Evolutionary conservation across 2,797 vertebrate species (phyloP), one percentile per base, ranked within the genome.

Genomic region (Peromyscus attwateri): DNA sequence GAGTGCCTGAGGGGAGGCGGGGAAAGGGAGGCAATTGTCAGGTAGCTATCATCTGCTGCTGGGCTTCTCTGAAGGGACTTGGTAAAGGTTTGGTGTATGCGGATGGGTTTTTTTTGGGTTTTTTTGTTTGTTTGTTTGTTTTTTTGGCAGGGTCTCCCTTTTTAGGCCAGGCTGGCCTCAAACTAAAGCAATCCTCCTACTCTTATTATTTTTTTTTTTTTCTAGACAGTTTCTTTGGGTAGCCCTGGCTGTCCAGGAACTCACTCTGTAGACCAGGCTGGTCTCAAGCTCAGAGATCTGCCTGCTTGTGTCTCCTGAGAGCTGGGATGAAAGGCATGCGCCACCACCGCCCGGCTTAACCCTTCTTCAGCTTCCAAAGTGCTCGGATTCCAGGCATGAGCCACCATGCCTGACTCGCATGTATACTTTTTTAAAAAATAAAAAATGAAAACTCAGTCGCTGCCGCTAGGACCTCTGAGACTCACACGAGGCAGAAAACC

Each of bases 1-100:
- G 37, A 9, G 57, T 27, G 5, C 27, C 27, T 9, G n/a, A n/a
- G 34, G 2, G 25, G 43, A 11, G 40, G 13, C 5, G 0, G 3
- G 13, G 64, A 52, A 34, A n/a, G 52, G 0, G 31, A 37, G 37
- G 55, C 12, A 60, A 60, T 16, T n/a, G 23, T 49, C 49, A 73
- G 55, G 57, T 3, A 19, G 37, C 27, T 49, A 2, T 31, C 0
- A 3, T 82, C 68, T 70, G 43, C 73, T 17, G 13, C 82, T 64
- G 4, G 4, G 2, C 55, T 95, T 76, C 43, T 25, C 7, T 40
- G 70, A 91, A 43, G 76, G 12, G 1, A 1, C 12, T n/a, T 13
- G 10, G 29, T 29, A 88, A 84, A 89, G 55, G 84, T 77, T 84
- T 49, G 34, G 68, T 43, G 40, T 14, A 2, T 21, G 55, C 19